Evolutionary conservation across 2,113 vertebrate genomes (phyloP), one percentile per base, ranked within the genome.

Genomic region (Sciurus niger): DNA sequence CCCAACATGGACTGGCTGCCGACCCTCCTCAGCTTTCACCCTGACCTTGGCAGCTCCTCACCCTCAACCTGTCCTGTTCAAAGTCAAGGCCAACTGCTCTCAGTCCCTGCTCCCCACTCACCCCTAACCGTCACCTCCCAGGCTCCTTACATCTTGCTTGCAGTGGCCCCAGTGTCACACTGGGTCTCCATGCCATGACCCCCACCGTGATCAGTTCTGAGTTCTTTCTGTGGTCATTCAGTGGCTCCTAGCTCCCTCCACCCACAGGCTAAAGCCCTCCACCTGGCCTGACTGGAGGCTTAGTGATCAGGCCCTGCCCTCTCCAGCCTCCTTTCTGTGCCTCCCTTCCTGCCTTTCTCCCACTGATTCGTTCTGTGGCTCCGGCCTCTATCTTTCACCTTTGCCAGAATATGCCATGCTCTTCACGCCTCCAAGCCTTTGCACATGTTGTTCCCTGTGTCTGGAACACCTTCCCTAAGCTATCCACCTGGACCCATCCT

Each of bases 331-430:
- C 16, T 46, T 53, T 77, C 84, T 87, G 84, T 37, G 63, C 83
- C 55, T 74, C 83, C 24, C 51, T 74, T n/a, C 58, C 58, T 60
- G 8, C 20, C 34, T 55, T 7, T 51, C 40, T 84, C 65, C 63
- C 30, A 68, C 55, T 83, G 70, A 58, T 76, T 73, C 5, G 4
- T 40, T 92, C n/a, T 67, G 34, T 4, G 4, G 87, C 58, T 10
- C n/a, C 17, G 34, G 24, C 46, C 68, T 72, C 78, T 70, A 68
- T 40, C 37, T 53, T 28, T 82, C 73, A 10, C 79, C n/a, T 68
- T 88, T 73, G 37, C 82, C 30, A 70, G 88, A 95, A 94, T 32
- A 78, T 12, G 10, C 53, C 72, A 60, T 48, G 85, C n/a, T 91
- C 91, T 80, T 82, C 85, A 85, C 0, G 8, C 78, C 77, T 77